Evolutionary conservation across 2,888 invertebrate species (phyloP), one percentile per base, ranked within the genome.

Genomic region (Portevinia maculata): DNA sequence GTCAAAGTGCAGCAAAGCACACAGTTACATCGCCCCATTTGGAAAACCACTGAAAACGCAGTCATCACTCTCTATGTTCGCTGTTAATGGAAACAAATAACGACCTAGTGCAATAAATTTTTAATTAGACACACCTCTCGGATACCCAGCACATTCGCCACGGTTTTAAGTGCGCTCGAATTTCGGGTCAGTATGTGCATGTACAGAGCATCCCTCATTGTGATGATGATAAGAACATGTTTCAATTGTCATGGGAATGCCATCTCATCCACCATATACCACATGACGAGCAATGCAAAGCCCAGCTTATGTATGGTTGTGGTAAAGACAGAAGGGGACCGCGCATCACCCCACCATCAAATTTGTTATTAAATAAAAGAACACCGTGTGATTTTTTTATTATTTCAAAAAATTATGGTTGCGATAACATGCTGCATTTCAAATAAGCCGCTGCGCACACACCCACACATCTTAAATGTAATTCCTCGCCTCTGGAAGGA

Each of bases 61-160:
- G 24, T 21, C 24, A 30, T 17, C 32, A 34, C 30, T 30, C 39
- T 17, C 17, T 9, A 17, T 32, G 7, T 30, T 37, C 52, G 37
- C 41, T 44, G 41, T 60, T 32, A 67, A 62, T 74, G 44, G 67
- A 69, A 74, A 60, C 55, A 37, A 69, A 44, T 70, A 44, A 78
- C 50, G 48, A 60, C 70, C 46, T 46, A 70, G 24, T 30, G 59
- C 53, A 70, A 81, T 75, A 65, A 75, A 75, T 71, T 75, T 70
- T 70, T 75, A 81, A 81, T 81, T 75, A 71, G 81, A 59, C 59
- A 81, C 81, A 81, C 81, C 81, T 75, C 75, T 67, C 64, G 44
- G 34, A 41, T 65, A 46, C 30, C 37, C 64, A 59, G 28, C 48
- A 28, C 60, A 79, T 73, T 74, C 48, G 79, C 24, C 15, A 55